Evolutionary conservation across 2,113 vertebrate species (phyloP).

Genomic region (Dolichallabes microphthalmus): DNA sequence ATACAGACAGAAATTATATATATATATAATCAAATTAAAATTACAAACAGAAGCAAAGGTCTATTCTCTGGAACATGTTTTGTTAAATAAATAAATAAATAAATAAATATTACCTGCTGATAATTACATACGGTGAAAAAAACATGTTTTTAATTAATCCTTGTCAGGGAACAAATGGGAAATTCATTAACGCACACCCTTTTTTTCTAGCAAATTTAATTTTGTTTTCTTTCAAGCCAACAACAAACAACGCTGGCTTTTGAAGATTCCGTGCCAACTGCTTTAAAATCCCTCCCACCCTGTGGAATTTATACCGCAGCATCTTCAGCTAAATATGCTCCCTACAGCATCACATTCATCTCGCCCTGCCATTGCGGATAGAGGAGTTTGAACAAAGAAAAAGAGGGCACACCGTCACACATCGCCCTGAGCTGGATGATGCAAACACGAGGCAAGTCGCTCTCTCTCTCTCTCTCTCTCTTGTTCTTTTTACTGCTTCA

Average conservation of each 20-base stretch:
- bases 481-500: slow-evolving; percentile 38
- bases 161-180: slow-evolving; percentile 27
- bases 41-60: not conserved
- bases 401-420: slow-evolving; percentile 47
- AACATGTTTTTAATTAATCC: slow-evolving; percentile 20
- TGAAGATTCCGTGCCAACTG: slow-evolving; percentile 36
- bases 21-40: not conserved
- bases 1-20: too few species aligned
- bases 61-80: not conserved
- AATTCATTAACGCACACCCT: not conserved
- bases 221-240: slow-evolving; percentile 20
- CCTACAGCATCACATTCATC: slow-evolving; percentile 42
- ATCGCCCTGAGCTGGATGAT: slow-evolving; percentile 66
- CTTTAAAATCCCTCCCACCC: slow-evolving; percentile 28
- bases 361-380: slow-evolving; percentile 37
- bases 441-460: slow-evolving; percentile 74
- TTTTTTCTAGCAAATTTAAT: slow-evolving; percentile 9
- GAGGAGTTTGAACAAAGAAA: slow-evolving; percentile 54
- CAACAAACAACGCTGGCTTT: slow-evolving; percentile 20
- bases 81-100: not conserved
- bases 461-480: slow-evolving; percentile 39
- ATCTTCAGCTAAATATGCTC: slow-evolving; percentile 39
- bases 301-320: slow-evolving; percentile 32
- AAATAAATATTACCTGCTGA: too few species aligned
- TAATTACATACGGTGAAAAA: not conserved